phyloP scores from a whole-genome alignment of 2,888 invertebrate genomes.

The Melanostoma mellinum region DNA sequence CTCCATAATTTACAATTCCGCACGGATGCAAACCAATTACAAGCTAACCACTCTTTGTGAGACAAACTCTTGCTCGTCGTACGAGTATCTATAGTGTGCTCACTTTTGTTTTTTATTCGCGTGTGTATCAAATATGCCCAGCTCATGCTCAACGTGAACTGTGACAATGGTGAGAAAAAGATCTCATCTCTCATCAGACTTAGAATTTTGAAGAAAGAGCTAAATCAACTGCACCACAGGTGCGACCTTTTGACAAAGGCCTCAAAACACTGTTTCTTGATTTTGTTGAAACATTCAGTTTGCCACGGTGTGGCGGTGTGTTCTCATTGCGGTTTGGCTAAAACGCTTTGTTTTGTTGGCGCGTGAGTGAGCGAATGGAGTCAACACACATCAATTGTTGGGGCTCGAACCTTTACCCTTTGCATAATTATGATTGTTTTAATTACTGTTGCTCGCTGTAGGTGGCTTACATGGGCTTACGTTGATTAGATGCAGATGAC shows the following conservation, averaged over 20 bases:
- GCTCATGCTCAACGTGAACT: constrained; percentile 54
- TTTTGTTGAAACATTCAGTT: constrained; percentile 48
- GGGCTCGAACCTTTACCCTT: constrained; percentile 54
- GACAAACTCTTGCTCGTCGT: not conserved
- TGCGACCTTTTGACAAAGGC: constrained; percentile 18
- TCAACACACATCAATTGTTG: constrained; percentile 64
- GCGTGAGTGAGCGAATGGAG: constrained; percentile 61
- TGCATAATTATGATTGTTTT: constrained; percentile 68
- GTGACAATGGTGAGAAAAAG: constrained; percentile 70
- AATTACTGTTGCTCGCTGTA: constrained; percentile 55
- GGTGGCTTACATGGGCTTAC: constrained; percentile 23
- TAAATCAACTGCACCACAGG: constrained; percentile 12
- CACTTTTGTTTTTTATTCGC: constrained; percentile 4
- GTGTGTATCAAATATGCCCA: constrained; percentile 59
- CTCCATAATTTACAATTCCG: constrained; percentile 62
- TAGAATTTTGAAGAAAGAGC: not conserved
- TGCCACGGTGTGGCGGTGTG: constrained; percentile 47
- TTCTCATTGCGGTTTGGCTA: constrained; percentile 32
- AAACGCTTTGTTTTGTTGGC: constrained; percentile 56
- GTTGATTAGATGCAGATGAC: constrained; percentile 38
- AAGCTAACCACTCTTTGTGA: constrained; percentile 49
- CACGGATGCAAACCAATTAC: constrained; percentile 67
- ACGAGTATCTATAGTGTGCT: not conserved
- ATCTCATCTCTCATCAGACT: constrained; percentile 67
- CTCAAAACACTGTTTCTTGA: constrained; percentile 31